These are phyloP conservation scores for Nemopilema nomurai DNA, from an alignment of 30 jellyfish, hydroid and myxozoan genomes.

Conservation along the genomic window DNA sequence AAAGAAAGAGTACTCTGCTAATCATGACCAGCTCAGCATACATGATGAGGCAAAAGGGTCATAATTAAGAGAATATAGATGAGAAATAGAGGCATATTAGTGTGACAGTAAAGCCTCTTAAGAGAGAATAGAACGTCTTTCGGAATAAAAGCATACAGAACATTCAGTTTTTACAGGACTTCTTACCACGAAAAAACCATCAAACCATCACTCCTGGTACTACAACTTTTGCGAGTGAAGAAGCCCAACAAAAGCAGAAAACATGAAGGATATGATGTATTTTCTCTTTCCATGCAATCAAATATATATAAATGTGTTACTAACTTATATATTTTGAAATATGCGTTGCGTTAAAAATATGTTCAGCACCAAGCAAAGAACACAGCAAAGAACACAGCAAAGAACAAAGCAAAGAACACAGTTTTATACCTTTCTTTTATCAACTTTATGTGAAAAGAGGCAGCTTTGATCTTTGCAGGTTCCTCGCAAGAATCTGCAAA, in stretches of 20 bases:
- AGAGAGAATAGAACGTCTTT: no score
- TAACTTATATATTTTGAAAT: no score
- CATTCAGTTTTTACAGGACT: no score
- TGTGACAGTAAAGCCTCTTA: no score
- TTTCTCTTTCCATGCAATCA: no score
- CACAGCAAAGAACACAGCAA: neutral
- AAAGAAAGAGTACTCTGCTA: neutral
- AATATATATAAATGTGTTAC: neutral
- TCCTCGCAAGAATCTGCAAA: slow-evolving; percentile 84
- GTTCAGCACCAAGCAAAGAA: neutral
- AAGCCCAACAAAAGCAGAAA: no score
- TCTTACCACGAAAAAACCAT: no score
- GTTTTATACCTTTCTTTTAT: slow-evolving; percentile 65
- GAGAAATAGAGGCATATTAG: neutral
- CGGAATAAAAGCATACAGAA: no score
- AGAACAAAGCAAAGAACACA: neutral
- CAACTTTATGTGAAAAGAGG: slow-evolving; percentile 80
- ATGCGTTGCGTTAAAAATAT: neutral
- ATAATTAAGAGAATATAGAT: neutral
- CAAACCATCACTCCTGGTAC: no score
- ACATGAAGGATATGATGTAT: no score
- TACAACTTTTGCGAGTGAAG: no score
- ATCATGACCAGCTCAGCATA: neutral
- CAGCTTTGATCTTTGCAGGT: slow-evolving; percentile 87
- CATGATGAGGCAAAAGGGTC: neutral